Conservation (phyloP, 1,140 invertebrate species). For the Melipona quadrifasciata region DNA sequence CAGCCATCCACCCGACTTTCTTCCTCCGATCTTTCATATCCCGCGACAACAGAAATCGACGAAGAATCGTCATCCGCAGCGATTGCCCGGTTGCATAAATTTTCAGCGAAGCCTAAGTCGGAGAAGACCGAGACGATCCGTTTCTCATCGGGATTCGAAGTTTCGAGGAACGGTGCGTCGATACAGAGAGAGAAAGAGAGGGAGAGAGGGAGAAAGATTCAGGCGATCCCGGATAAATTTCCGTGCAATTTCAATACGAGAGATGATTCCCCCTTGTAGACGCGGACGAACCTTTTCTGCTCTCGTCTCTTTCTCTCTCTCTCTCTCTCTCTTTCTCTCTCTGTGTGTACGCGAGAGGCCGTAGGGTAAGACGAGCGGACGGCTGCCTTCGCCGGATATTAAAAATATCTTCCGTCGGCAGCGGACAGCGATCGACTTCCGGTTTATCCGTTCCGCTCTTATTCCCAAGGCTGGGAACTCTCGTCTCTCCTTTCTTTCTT, state of each 20-base stretch:
- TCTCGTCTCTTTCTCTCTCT: neutral
- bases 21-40: too few species aligned
- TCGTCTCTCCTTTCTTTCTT: neutral
- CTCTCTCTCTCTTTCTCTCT: too few species aligned
- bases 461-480: slow-evolving; percentile 39
- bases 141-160: slow-evolving; percentile 8
- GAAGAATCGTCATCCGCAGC: too few species aligned
- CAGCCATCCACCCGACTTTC: too few species aligned
- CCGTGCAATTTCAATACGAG: slow-evolving; percentile 62
- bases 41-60: too few species aligned
- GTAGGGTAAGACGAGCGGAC: slow-evolving; percentile 30
- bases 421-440: slow-evolving; percentile 69
- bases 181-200: neutral
- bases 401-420: slow-evolving; percentile 73
- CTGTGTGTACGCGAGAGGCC: neutral
- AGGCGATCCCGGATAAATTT: slow-evolving; percentile 55
- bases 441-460: slow-evolving; percentile 58
- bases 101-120: neutral
- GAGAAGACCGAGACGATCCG: neutral
- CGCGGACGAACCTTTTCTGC: neutral
- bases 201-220: too few species aligned
- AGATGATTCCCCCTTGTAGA: slow-evolving; percentile 44
- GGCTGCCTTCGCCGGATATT: slow-evolving; percentile 70
- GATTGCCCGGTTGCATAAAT: neutral
- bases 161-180: slow-evolving; percentile 1